Conservation (phyloP, 2,888 invertebrate species). For the Pyrochroa serraticornis region DNA sequence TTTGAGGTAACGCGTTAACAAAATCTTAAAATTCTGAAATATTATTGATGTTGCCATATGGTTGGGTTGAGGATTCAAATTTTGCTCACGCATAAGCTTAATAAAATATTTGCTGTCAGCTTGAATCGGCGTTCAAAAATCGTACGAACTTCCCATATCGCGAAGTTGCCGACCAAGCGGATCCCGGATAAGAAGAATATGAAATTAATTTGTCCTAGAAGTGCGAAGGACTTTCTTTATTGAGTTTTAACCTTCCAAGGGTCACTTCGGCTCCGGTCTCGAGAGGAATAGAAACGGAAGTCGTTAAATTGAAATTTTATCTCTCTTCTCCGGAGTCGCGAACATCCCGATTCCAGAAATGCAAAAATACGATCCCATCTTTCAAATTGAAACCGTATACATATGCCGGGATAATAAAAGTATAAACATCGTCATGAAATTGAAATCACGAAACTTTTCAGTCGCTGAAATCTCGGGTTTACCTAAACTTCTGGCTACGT, state of each 20-base stretch:
- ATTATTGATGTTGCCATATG: no score
- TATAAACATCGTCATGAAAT: conserved; percentile 9
- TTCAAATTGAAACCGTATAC: conserved; percentile 14
- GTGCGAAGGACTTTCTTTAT: conserved; percentile 30
- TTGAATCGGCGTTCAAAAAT: no score
- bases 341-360: conserved; percentile 2
- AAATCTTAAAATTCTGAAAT: no score
- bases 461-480: neutral
- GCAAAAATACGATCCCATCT: conserved; percentile 20
- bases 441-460: conserved; percentile 11
- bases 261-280: conserved; percentile 37
- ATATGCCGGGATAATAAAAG: conserved; percentile 12
- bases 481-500: no score
- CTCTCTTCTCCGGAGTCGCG: conserved; percentile 20
- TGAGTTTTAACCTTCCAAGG: conserved; percentile 43
- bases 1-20: no score
- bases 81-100: no score
- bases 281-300: conserved; percentile 31
- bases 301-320: conserved; percentile 40
- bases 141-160: no score
- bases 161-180: no score
- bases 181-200: no score
- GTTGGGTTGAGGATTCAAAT: no score
- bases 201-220: no score
- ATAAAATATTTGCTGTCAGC: no score